phyloP scores from a whole-genome alignment of 2,888 invertebrate species.

The Napeogenes sylphis region DNA sequence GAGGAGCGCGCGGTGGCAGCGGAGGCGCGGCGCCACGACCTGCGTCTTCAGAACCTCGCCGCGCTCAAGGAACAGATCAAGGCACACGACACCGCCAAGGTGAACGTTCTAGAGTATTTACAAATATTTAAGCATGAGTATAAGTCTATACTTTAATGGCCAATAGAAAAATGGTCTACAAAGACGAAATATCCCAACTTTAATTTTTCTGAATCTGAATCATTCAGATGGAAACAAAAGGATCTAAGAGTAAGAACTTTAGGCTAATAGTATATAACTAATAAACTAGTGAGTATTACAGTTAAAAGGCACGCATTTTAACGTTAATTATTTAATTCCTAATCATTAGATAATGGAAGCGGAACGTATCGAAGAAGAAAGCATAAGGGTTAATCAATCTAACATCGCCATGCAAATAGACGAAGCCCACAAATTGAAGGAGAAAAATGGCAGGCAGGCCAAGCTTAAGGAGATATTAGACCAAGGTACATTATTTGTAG shows the following conservation, averaged over 20 bases:
- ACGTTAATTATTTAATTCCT: not conserved
- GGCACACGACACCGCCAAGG: constrained; percentile 66
- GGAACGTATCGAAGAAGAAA: constrained; percentile 83
- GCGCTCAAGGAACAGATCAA: constrained; percentile 71
- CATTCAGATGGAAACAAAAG: too few relatives aligned
- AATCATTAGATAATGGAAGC: constrained; percentile 74
- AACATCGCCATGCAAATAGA: constrained; percentile 81
- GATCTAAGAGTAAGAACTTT: too few relatives aligned
- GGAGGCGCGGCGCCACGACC: constrained; percentile 58
- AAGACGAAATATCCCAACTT: too few relatives aligned
- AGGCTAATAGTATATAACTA: too few relatives aligned
- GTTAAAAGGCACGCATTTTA: not conserved
- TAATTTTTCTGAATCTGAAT: too few relatives aligned
- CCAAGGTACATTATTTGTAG: constrained; percentile 51
- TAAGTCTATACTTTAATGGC: too few relatives aligned
- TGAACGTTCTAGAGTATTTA: constrained; percentile 21
- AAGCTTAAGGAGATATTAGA: constrained; percentile 78
- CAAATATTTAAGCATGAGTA: too few relatives aligned
- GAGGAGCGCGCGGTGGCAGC: constrained; percentile 75
- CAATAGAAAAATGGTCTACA: too few relatives aligned
- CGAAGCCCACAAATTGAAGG: constrained; percentile 78
- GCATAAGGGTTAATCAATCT: constrained; percentile 78
- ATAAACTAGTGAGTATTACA: too few relatives aligned
- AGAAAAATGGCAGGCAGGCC: constrained; percentile 71
- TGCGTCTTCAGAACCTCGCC: constrained; percentile 65